These are phyloP conservation scores for Notiomystis cincta DNA, from an alignment of 2,113 vertebrate species.

Conservation along the genomic window DNA sequence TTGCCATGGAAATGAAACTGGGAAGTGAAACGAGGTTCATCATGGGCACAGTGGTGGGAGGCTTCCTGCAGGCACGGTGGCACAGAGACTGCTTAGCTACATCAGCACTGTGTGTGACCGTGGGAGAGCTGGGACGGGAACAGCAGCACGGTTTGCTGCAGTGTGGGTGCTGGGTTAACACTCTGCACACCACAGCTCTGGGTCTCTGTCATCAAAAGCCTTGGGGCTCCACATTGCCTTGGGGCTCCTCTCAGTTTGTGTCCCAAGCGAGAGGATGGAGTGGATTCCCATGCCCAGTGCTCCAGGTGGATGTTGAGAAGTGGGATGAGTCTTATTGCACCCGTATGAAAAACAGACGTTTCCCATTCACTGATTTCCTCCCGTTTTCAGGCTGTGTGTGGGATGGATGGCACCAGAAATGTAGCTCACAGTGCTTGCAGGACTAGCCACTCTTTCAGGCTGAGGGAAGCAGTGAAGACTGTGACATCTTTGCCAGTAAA, in stretches of 20 bases:
- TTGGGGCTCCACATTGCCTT: rapidly evolving
- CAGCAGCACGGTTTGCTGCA: rapidly evolving
- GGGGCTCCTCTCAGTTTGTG: neutral
- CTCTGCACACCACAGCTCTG: neutral
- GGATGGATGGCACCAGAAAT: neutral
- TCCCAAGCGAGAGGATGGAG: neutral
- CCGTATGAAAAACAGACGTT: neutral
- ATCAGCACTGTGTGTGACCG: rapidly evolving
- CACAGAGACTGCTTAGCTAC: neutral
- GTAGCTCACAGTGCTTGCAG: neutral
- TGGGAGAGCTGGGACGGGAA: neutral
- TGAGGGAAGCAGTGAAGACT: neutral
- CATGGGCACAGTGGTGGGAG: neutral
- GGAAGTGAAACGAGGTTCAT: neutral
- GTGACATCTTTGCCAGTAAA: neutral
- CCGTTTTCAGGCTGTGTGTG: neutral
- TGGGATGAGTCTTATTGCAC: rapidly evolving
- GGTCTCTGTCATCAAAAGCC: neutral
- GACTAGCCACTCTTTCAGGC: neutral
- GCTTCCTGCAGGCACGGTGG: neutral
- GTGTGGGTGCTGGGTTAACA: neutral
- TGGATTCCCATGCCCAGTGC: neutral
- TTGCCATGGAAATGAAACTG: neutral
- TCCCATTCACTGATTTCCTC: neutral
- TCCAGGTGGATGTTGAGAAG: neutral